Base-by-base conservation (phyloP, 2,113 vertebrate genomes). In the Ceyx margarethae region DNA sequence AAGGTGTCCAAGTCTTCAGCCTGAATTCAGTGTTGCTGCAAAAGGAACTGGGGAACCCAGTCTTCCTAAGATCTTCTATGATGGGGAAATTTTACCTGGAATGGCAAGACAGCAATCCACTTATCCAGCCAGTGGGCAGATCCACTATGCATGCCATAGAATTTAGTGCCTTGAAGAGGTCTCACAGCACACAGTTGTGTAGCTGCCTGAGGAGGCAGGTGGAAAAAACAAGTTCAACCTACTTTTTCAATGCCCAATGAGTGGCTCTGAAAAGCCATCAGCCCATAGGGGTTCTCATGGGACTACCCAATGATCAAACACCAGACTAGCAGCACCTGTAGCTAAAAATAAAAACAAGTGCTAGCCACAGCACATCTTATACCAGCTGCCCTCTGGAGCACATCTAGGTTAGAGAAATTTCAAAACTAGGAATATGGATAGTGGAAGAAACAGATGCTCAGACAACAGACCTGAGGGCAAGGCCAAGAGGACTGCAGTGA, bases 1-100 rank as follows among this genome's bases (percentile, higher is more conserved):
- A 64, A 71, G 0, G 0, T 46, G 10, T 56, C 28, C 0, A 1
- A 68, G 13, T 56, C 50, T 42, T 56, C 62, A 58, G 29, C 21
- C 54, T 73, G 31, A 82, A 67, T 53, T 77, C 29, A 51, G 18
- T 18, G 42, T 57, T 85, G 20, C 45, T 92, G 35, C 35, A 88
- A 92, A 72, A 69, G 14, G 3, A 72, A 12, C 4, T 45, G 26
- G 5, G 11, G 3, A 69, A 65, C 40, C 40, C 15, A 22, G 13
- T 10, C 48, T n/a, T 68, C 45, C 15, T 7, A 48, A 22, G 12
- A 60, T 51, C 33, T 82, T 64, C 71, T 26, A 51, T 23, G 28
- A 71, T 42, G 12, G 15, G 12, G 14, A 77, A 69, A 54, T 58
- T 81, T 53, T 58, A 58, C 21, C 42, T 58, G 21, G 31, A 86